phyloP scores from a whole-genome alignment of 2,888 invertebrate genomes.

The Atethmia centrago region DNA sequence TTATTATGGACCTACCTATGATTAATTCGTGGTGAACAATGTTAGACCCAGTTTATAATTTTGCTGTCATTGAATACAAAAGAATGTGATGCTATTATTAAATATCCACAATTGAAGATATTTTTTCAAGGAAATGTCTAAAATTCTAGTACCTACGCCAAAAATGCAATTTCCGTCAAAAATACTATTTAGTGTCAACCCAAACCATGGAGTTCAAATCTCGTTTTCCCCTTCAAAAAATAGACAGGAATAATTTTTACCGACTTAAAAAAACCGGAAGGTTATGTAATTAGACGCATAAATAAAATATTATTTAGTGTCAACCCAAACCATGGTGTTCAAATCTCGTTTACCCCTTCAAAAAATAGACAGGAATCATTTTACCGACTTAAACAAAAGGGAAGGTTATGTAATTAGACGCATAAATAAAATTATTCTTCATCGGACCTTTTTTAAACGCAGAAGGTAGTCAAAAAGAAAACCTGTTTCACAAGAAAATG shows the following conservation, averaged over 20 bases:
- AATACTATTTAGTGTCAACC: too few relatives aligned
- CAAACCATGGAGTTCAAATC: too few relatives aligned
- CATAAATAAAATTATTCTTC: neutral
- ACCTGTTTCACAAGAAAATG: constrained; percentile 18
- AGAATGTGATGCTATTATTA: too few relatives aligned
- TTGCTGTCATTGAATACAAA: neutral
- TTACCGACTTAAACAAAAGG: neutral
- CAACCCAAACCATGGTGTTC: neutral
- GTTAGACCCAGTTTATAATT: neutral
- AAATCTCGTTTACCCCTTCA: neutral
- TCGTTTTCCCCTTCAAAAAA: too few relatives aligned
- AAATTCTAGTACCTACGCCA: too few relatives aligned
- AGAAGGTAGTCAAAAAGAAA: neutral
- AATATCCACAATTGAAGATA: neutral
- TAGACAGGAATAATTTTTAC: too few relatives aligned
- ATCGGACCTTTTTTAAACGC: neutral
- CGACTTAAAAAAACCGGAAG: too few relatives aligned
- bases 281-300: too few relatives aligned
- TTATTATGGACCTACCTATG: constrained; percentile 10
- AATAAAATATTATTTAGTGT: neutral
- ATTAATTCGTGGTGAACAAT: neutral
- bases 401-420: neutral
- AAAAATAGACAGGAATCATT: neutral
- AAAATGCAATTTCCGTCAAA: too few relatives aligned
- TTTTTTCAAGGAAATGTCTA: neutral